These are phyloP conservation scores for Procambarus clarkii DNA, from an alignment of 1,140 invertebrate species.

Conservation along the genomic window DNA sequence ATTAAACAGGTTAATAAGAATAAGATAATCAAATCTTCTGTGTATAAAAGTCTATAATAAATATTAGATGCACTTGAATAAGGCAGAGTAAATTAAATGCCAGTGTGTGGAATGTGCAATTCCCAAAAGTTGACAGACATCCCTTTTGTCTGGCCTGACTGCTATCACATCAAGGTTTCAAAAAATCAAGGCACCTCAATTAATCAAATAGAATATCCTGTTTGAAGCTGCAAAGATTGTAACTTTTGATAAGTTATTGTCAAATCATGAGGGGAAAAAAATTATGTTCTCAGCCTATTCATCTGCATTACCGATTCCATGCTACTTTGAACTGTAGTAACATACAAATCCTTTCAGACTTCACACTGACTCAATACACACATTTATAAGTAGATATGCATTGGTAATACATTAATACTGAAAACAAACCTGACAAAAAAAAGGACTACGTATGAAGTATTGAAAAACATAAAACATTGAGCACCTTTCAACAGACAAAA, in stretches of 20 bases:
- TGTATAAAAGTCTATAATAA: conserved; percentile 8
- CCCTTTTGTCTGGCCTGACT: conserved; percentile 17
- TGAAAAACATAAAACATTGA: conserved; percentile 16
- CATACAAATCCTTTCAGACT: conserved; percentile 9
- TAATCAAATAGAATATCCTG: conserved; percentile 9
- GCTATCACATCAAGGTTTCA: conserved; percentile 14
- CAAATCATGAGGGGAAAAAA: conserved; percentile 1
- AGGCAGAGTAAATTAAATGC: conserved; percentile 20
- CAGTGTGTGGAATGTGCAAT: not conserved
- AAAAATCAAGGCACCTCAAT: conserved; percentile 15
- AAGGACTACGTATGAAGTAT: not conserved
- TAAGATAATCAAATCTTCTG: conserved; percentile 2
- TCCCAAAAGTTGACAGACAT: not conserved
- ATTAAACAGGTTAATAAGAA: conserved; percentile 6
- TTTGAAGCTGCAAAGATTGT: conserved; percentile 5
- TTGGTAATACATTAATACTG: conserved; percentile 12
- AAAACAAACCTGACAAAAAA: conserved; percentile 8
- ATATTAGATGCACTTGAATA: conserved; percentile 17
- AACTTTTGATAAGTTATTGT: conserved; percentile 6
- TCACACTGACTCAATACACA: conserved; percentile 8
- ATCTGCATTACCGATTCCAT: conserved; percentile 11
- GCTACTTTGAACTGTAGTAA: conserved; percentile 12
- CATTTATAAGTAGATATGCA: conserved; percentile 14
- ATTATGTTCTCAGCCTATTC: not conserved
- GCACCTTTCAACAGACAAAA: conserved; percentile 18